Evolutionary conservation across 2,888 invertebrate genomes (phyloP), one percentile per base, ranked within the genome.

Genomic region (Drosophila yooni): DNA sequence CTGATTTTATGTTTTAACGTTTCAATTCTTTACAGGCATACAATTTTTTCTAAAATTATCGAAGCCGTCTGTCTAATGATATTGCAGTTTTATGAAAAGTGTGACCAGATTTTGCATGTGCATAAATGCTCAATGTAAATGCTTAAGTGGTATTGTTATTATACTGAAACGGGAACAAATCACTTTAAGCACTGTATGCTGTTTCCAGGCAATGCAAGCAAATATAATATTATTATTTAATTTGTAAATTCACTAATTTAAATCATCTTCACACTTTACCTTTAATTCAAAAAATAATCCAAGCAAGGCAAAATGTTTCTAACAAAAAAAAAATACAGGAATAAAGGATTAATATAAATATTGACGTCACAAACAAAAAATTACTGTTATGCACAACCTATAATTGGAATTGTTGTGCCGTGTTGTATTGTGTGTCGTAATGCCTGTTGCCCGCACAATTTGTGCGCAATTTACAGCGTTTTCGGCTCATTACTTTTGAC

Each of bases 401-500:
- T 31, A 43, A 13, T 27, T 15, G n/a, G 15, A 3, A 15, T 15
- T 11, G 6, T 11, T 34, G 25, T 4, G 15, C 46, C 25, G 25
- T 27, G 13, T 25, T 27, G 10, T 54, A 1, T 18, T 56, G 56
- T 18, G 59, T 68, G 58, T 31, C 58, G 71, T 63, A 82, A 92
- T 92, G 90, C 57, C 77, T n/a, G 36, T 56, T 79, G 48, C 72
- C 78, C 38, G 70, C 70, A 43, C 88, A 88, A 65, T 88, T 92
- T 46, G 33, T 84, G 25, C 79, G 81, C 48, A 93, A 93, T 83
- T 74, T 93, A 10, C 72, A 87, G 58, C 86, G 83, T 25, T 93
- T 93, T 75, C 91, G 91, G 2, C 81, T 97, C 75, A 94, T 98
- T 29, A 98, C 98, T 3, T 98, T 98, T 92, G 98, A 98, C 92